These are phyloP conservation scores for Sclerurus mexicanus DNA, from an alignment of 2,113 vertebrate species.

Conservation along the genomic window DNA sequence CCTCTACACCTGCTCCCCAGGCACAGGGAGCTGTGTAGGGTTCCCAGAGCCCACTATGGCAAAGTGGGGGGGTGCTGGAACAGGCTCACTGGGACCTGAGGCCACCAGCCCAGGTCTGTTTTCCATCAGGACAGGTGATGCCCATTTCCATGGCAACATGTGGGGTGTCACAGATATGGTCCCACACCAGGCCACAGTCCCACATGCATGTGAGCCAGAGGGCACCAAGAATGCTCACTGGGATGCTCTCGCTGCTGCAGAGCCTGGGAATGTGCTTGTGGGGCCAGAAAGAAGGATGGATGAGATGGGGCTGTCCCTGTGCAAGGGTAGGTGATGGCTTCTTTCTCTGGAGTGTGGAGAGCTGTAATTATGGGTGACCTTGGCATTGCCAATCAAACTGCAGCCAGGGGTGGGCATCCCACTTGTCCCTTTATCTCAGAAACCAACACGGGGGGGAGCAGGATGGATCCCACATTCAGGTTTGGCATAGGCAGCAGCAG, in stretches of 20 bases:
- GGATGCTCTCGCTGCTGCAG: background rate
- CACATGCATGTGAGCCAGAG: fast-evolving
- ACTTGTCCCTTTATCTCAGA: fast-evolving
- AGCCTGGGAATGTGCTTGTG: background rate
- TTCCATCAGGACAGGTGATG: background rate
- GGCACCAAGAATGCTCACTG: background rate
- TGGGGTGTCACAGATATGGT: background rate
- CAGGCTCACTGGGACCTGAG: fast-evolving
- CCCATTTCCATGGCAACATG: background rate
- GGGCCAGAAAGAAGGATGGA: background rate
- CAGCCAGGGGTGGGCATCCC: background rate
- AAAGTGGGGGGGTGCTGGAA: background rate
- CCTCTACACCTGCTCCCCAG: fast-evolving
- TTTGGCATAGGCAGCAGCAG: background rate
- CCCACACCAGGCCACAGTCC: background rate
- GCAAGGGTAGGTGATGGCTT: background rate
- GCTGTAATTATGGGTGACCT: background rate
- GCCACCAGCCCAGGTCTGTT: background rate
- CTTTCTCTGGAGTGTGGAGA: background rate
- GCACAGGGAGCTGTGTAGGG: background rate
- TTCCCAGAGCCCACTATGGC: background rate
- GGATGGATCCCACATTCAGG: fast-evolving
- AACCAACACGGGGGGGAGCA: fast-evolving
- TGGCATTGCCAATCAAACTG: background rate
- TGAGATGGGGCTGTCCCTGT: background rate